A percentile compares a stretch with the other conserved stretches of the same genome.
These are phyloP conservation scores for Shargacucullia verbasci DNA, from an alignment of 2,888 invertebrate genomes.

Conservation along the genomic window DNA sequence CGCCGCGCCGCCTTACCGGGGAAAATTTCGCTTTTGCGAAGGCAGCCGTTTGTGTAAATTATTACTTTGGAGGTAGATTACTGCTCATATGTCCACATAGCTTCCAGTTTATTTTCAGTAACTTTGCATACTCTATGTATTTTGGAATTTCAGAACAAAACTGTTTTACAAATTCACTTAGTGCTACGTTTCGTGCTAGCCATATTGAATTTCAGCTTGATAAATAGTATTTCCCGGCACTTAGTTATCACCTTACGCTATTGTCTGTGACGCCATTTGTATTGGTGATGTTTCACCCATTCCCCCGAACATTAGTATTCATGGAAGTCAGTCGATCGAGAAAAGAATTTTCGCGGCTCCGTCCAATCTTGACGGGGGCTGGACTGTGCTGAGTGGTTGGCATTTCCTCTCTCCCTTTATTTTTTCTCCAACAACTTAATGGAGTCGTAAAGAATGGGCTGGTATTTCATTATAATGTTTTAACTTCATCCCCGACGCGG, in stretches of 20 bases:
- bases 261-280: conserved; percentile 76
- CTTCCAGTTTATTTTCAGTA: conserved; percentile 44
- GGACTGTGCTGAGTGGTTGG: conserved; percentile 81
- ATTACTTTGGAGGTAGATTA: conserved; percentile 59
- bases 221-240: conserved; percentile 49
- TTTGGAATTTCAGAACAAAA: conserved; percentile 42
- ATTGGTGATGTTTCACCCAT: conserved; percentile 73
- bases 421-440: conserved; percentile 85
- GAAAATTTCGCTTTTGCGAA: conserved; percentile 67
- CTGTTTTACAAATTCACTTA: conserved; percentile 8
- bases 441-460: conserved; percentile 82
- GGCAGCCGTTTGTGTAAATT: conserved; percentile 72
- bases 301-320: conserved; percentile 85
- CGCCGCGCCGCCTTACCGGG: conserved; percentile 56
- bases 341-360: conserved; percentile 84
- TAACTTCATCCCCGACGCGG: conserved; percentile 71
- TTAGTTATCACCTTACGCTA: conserved; percentile 66
- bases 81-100: conserved; percentile 44
- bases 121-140: conserved; percentile 43
- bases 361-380: conserved; percentile 81
- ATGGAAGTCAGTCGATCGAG: conserved; percentile 87
- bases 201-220: conserved; percentile 20
- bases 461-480: conserved; percentile 83
- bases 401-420: conserved; percentile 82
- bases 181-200: conserved; percentile 7